These are phyloP conservation scores for Fulica atra DNA, from an alignment of 2,113 vertebrate species.

Conservation along the genomic window DNA sequence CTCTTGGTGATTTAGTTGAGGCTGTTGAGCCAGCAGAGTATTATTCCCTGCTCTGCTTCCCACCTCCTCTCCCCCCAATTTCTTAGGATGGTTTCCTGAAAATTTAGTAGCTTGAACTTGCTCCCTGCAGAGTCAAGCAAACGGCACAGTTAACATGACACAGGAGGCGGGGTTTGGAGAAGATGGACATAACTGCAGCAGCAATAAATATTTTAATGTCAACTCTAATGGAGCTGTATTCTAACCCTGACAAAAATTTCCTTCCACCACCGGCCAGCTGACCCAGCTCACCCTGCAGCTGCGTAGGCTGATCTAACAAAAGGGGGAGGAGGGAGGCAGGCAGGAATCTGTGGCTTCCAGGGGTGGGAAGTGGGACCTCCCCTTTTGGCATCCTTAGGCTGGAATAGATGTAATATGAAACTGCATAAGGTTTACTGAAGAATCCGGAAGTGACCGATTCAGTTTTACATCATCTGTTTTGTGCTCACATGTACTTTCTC, in stretches of 20 bases:
- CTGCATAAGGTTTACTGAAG: not conserved
- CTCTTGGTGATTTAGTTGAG: not conserved
- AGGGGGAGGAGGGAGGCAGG: not conserved
- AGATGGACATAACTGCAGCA: not conserved
- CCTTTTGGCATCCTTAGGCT: not conserved
- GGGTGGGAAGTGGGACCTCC: not conserved
- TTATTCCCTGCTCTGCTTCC: not conserved
- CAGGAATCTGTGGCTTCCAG: not conserved
- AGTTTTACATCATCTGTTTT: not conserved
- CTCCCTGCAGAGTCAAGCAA: not conserved
- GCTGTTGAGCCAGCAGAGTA: not conserved
- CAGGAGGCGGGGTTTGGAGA: not conserved
- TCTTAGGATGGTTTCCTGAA: constrained; percentile 5
- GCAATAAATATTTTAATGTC: constrained; percentile 26
- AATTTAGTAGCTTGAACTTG: constrained; percentile 19
- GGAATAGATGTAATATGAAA: not conserved
- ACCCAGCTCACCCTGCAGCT: constrained; percentile 19
- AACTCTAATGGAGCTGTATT: not conserved
- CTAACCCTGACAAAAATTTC: not conserved
- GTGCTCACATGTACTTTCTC: not conserved
- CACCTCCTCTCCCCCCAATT: not conserved
- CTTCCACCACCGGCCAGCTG: not conserved
- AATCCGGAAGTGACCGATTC: not conserved
- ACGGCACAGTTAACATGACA: not conserved
- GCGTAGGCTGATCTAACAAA: not conserved